Conservation (phyloP, 2,797 vertebrate species). For the Darevskia mixta region DNA sequence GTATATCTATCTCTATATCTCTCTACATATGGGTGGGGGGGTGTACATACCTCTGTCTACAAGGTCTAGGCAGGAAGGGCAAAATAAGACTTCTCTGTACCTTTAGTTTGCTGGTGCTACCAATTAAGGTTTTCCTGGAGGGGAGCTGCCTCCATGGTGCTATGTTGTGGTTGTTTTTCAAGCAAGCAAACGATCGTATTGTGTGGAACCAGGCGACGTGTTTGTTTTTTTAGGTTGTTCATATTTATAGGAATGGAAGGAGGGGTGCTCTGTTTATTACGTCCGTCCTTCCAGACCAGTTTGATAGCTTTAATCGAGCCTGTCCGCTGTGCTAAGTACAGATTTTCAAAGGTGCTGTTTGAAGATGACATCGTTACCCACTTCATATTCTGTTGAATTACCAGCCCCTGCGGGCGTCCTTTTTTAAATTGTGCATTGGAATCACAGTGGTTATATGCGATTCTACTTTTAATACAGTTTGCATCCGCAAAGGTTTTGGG, state of each 20-base stretch:
- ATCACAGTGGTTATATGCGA: too few relatives aligned
- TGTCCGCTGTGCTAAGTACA: not conserved
- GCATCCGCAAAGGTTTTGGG: too few relatives aligned
- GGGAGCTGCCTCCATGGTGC: constrained; percentile 74
- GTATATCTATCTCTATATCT: constrained; percentile 55
- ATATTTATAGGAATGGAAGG: constrained; percentile 70
- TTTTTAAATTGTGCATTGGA: too few relatives aligned
- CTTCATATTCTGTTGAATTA: not conserved
- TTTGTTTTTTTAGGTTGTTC: constrained; percentile 75
- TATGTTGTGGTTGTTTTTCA: constrained; percentile 58
- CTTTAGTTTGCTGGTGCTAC: constrained; percentile 76
- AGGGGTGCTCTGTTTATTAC: constrained; percentile 60
- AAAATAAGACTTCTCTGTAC: constrained; percentile 46
- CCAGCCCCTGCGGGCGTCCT: not conserved
- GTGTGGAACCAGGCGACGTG: constrained; percentile 70
- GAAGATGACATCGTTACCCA: not conserved
- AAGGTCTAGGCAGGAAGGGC: constrained; percentile 56
- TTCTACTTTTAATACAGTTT: too few relatives aligned
- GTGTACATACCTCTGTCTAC: constrained; percentile 31
- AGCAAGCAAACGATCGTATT: constrained; percentile 48
- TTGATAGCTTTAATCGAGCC: constrained; percentile 52
- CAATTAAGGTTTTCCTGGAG: constrained; percentile 71
- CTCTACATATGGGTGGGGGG: constrained; percentile 17
- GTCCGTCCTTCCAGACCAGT: constrained; percentile 46
- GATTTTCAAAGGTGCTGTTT: not conserved